Evolutionary conservation across 2,113 vertebrate genomes (phyloP).

Genomic region (Malaclemys terrapin): DNA sequence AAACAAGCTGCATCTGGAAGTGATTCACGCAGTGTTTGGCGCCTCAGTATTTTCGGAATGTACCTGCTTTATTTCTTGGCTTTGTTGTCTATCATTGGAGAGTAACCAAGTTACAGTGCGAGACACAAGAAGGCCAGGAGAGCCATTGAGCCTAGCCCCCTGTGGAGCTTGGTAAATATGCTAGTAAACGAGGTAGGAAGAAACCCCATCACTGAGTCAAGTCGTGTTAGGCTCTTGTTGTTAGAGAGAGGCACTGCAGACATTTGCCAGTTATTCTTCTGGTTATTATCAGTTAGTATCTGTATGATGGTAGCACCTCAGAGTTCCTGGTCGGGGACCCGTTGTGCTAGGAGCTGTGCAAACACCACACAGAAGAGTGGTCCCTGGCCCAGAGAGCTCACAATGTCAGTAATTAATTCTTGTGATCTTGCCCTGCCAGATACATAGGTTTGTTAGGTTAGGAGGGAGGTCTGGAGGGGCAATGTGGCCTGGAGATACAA

Average conservation of each 20-base stretch:
- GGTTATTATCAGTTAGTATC: background rate
- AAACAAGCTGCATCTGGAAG: rapidly evolving
- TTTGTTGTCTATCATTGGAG: background rate
- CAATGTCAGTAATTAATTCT: background rate
- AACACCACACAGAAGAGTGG: background rate
- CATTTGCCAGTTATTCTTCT: background rate
- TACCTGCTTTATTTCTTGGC: constrained; percentile 67
- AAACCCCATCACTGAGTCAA: background rate
- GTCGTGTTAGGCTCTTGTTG: background rate
- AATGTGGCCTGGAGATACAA: background rate
- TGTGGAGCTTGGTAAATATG: background rate
- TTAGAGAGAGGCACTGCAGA: background rate
- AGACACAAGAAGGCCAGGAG: background rate
- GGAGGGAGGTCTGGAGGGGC: background rate
- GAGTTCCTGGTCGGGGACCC: background rate
- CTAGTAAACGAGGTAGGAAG: background rate
- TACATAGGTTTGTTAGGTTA: background rate
- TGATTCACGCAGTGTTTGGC: constrained; percentile 53
- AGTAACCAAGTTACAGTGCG: background rate
- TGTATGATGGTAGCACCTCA: background rate
- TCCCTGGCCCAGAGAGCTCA: background rate
- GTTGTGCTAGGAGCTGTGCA: background rate
- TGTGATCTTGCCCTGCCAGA: background rate
- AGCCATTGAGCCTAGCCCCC: background rate
- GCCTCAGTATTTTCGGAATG: background rate